Conservation (phyloP, 2,797 vertebrate species). For the Rhadinocentrus ornatus region DNA sequence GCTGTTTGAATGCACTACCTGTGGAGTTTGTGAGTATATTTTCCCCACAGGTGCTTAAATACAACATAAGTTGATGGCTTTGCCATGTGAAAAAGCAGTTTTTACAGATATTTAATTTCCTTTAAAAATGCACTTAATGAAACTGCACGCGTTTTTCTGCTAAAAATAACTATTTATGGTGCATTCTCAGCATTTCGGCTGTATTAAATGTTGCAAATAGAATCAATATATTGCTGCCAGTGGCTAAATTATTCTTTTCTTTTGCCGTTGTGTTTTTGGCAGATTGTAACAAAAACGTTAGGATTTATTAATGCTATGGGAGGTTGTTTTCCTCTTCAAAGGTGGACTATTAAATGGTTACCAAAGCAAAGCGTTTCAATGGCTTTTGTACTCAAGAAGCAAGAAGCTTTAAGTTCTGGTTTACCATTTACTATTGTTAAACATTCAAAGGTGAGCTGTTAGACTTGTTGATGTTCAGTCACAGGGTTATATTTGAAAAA, state of each 20-base stretch:
- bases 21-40: slow-evolving; percentile 83
- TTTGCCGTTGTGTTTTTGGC: neutral
- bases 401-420: slow-evolving; percentile 25
- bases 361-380: slow-evolving; percentile 38
- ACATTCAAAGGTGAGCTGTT: slow-evolving; percentile 33
- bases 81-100: neutral
- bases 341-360: slow-evolving; percentile 48
- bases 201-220: neutral
- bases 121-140: neutral
- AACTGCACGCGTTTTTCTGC: neutral
- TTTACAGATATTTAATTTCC: neutral
- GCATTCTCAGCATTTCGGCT: neutral
- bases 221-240: neutral
- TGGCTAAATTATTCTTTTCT: neutral
- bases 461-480: slow-evolving; percentile 26
- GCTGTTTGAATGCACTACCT: slow-evolving; percentile 85
- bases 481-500: slow-evolving; percentile 40
- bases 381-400: slow-evolving; percentile 29
- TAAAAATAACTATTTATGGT: neutral
- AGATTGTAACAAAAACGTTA: slow-evolving; percentile 46
- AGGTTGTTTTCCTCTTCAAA: slow-evolving; percentile 26
- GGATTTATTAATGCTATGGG: slow-evolving; percentile 43
- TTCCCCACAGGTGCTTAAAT: neutral
- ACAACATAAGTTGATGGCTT: neutral
- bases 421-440: slow-evolving; percentile 53